phyloP scores from a whole-genome alignment of 2,888 invertebrate species.

The Epinotia nisella region DNA sequence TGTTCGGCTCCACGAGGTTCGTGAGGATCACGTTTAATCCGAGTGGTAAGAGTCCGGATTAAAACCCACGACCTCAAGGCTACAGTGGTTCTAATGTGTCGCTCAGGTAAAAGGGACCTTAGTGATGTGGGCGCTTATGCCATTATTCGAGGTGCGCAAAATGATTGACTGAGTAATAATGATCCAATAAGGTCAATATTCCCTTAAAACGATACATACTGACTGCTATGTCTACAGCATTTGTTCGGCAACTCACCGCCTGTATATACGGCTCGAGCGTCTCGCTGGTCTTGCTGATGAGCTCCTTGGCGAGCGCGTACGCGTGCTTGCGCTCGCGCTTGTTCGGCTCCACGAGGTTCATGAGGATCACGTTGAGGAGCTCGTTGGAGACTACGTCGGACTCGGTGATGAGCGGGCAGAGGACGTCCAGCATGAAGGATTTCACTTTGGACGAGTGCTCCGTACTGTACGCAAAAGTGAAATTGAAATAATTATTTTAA shows the following conservation, averaged over 20 bases:
- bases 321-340: slow-evolving; percentile 96
- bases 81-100: too few relatives aligned
- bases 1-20: slow-evolving; percentile 97
- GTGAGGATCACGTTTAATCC: slow-evolving; percentile 97
- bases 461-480: slow-evolving; percentile 86
- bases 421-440: slow-evolving; percentile 97
- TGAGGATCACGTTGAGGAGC: slow-evolving; percentile 95
- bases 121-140: too few relatives aligned
- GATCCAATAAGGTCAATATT: too few relatives aligned
- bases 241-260: slow-evolving; percentile 86
- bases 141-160: too few relatives aligned
- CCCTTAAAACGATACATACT: too few relatives aligned
- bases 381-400: slow-evolving; percentile 98
- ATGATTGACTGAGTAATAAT: too few relatives aligned
- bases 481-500: not conserved
- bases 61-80: too few relatives aligned
- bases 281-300: slow-evolving; percentile 95
- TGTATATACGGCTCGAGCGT: slow-evolving; percentile 98
- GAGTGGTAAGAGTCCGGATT: too few relatives aligned
- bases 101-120: too few relatives aligned
- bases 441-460: slow-evolving; percentile 98
- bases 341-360: slow-evolving; percentile 97
- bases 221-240: too few relatives aligned
- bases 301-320: slow-evolving; percentile 95
- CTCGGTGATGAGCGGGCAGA: slow-evolving; percentile 97